Conservation (phyloP, 2,888 invertebrate genomes). For the Tinea semifulvella region DNA sequence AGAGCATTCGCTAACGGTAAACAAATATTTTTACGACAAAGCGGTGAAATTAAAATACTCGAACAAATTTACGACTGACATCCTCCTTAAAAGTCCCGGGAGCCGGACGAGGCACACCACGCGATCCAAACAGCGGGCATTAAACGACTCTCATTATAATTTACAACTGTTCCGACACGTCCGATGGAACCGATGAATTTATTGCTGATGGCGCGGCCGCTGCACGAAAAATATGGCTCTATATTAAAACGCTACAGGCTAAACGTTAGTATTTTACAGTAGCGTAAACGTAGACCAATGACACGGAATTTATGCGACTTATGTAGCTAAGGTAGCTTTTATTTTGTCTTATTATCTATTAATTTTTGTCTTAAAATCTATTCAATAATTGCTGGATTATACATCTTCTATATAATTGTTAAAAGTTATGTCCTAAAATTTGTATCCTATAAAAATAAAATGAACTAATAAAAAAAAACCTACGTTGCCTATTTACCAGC, state of each 20-base stretch:
- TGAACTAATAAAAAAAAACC: too few species aligned
- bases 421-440: too few species aligned
- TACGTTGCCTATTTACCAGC: too few species aligned
- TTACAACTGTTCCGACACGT: constrained; percentile 48
- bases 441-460: too few species aligned
- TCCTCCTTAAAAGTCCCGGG: constrained; percentile 42
- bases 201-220: constrained; percentile 46
- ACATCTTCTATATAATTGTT: too few species aligned
- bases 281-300: too few species aligned
- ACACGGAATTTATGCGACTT: too few species aligned
- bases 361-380: too few species aligned
- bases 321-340: too few species aligned
- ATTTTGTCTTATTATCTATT: too few species aligned
- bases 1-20: neutral
- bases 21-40: constrained; percentile 23
- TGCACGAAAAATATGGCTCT: constrained; percentile 38
- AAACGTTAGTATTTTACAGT: too few species aligned
- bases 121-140: constrained; percentile 27
- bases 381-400: too few species aligned
- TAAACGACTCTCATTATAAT: constrained; percentile 60
- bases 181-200: constrained; percentile 52
- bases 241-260: constrained; percentile 32
- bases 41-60: constrained; percentile 57
- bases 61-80: constrained; percentile 55
- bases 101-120: constrained; percentile 18